A percentile compares a stretch with the other conserved stretches of the same genome.
Conservation (phyloP, 1,140 invertebrate genomes). For the Marisa cornuarietis region DNA sequence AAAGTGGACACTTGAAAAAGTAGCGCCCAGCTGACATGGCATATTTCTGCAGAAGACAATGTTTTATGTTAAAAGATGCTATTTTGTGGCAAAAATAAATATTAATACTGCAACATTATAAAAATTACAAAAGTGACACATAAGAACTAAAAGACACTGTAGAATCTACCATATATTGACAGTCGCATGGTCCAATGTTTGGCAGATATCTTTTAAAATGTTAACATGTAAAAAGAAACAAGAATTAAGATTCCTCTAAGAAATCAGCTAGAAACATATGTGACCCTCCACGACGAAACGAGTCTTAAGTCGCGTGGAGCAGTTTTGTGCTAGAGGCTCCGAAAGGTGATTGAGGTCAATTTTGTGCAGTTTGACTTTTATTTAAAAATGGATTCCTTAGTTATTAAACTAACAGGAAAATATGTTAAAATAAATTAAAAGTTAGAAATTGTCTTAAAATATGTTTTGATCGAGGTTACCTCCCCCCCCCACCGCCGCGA, state of each 20-base stretch:
- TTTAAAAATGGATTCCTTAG: too few relatives aligned
- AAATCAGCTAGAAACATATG: not conserved
- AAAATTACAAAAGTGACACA: not conserved
- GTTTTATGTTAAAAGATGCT: not conserved
- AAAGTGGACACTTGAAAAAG: constrained; percentile 77
- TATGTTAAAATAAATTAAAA: too few relatives aligned
- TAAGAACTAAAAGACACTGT: not conserved
- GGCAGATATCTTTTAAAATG: too few relatives aligned
- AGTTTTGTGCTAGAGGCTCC: too few relatives aligned
- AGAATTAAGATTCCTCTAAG: not conserved
- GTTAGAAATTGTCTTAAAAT: too few relatives aligned
- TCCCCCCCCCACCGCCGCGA: too few relatives aligned
- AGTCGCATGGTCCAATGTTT: not conserved
- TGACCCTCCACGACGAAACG: too few relatives aligned
- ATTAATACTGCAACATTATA: not conserved
- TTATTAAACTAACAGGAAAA: too few relatives aligned
- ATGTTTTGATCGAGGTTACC: too few relatives aligned
- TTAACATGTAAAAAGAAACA: not conserved
- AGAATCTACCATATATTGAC: not conserved
- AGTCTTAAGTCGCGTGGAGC: too few relatives aligned
- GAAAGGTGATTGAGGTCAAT: too few relatives aligned
- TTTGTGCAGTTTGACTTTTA: too few relatives aligned
- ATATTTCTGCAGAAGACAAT: constrained; percentile 67
- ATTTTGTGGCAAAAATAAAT: not conserved
- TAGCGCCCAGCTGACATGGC: constrained; percentile 73